A percentile compares a stretch with the other conserved stretches of the same genome.
phyloP scores from a whole-genome alignment of 2,888 invertebrate species.

The Pherbina coryleti region DNA sequence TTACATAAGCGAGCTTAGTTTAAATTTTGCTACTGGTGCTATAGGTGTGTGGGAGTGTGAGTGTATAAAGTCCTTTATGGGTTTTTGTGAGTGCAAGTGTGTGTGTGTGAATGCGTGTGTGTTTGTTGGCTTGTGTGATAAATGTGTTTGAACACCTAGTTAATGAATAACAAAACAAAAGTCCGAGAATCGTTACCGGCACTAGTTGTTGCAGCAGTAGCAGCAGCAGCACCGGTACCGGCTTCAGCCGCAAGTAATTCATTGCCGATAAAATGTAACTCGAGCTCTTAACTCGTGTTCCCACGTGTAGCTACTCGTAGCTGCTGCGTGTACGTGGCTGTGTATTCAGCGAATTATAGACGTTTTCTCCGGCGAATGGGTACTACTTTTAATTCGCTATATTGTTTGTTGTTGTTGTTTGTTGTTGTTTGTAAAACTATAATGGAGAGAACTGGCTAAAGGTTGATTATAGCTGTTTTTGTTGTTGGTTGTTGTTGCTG shows the following conservation, averaged over 20 bases:
- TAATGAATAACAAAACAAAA: constrained; percentile 24
- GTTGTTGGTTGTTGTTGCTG: neutral
- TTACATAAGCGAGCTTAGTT: neutral
- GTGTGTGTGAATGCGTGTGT: neutral
- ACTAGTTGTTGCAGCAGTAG: neutral
- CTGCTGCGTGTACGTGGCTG: neutral
- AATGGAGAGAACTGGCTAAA: neutral
- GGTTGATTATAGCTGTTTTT: neutral
- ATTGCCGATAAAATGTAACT: constrained; percentile 18
- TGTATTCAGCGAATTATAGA: neutral
- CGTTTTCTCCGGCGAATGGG: neutral
- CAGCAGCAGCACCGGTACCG: neutral
- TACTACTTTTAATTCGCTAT: neutral
- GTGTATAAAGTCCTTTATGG: neutral
- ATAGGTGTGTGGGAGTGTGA: neutral
- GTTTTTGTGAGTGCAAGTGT: neutral
- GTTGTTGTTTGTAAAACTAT: neutral
- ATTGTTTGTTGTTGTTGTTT: constrained; percentile 5
- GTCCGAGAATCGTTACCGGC: neutral
- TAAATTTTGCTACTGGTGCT: neutral
- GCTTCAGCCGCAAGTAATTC: neutral
- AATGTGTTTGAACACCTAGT: constrained; percentile 22
- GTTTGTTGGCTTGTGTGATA: constrained; percentile 10
- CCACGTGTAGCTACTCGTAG: neutral
- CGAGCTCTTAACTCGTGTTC: constrained; percentile 13